Evolutionary conservation across 2,888 invertebrate species (phyloP).

Genomic region (Panzeria rudis): DNA sequence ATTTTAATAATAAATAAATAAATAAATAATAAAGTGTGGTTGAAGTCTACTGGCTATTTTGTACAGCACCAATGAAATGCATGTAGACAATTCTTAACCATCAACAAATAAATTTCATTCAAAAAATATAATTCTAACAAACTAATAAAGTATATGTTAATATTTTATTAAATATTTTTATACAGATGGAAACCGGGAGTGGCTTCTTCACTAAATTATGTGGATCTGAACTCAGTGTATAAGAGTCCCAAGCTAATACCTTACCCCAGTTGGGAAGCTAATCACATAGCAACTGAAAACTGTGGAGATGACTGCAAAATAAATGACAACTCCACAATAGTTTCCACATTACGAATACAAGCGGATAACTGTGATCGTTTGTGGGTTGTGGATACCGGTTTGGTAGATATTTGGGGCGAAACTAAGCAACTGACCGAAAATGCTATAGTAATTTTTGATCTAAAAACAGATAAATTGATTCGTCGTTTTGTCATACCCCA

Average conservation of each 20-base stretch:
- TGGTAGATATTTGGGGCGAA: conserved; percentile 89
- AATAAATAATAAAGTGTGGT: too few species aligned
- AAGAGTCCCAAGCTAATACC: conserved; percentile 90
- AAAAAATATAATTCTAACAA: too few species aligned
- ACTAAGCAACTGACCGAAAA: conserved; percentile 87
- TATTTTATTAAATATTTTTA: not conserved
- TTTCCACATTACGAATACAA: conserved; percentile 89
- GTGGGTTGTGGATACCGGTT: conserved; percentile 92
- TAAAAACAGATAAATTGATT: conserved; percentile 89
- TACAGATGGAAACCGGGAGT: conserved; percentile 88
- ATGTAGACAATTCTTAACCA: too few species aligned
- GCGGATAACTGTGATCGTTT: conserved; percentile 91
- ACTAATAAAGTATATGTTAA: too few species aligned
- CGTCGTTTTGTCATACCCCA: conserved; percentile 88
- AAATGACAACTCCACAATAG: conserved; percentile 86
- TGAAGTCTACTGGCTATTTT: too few species aligned
- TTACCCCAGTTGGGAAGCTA: conserved; percentile 91
- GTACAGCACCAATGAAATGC: too few species aligned
- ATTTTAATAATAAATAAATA: too few species aligned
- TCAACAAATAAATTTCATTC: too few species aligned
- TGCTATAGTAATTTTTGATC: conserved; percentile 87
- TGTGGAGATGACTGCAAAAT: conserved; percentile 82
- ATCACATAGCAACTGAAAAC: conserved; percentile 87
- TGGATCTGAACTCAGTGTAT: conserved; percentile 85
- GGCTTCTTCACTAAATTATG: conserved; percentile 88